phyloP scores from a whole-genome alignment of 2,797 vertebrate genomes.

The Taeniopygia guttata region DNA sequence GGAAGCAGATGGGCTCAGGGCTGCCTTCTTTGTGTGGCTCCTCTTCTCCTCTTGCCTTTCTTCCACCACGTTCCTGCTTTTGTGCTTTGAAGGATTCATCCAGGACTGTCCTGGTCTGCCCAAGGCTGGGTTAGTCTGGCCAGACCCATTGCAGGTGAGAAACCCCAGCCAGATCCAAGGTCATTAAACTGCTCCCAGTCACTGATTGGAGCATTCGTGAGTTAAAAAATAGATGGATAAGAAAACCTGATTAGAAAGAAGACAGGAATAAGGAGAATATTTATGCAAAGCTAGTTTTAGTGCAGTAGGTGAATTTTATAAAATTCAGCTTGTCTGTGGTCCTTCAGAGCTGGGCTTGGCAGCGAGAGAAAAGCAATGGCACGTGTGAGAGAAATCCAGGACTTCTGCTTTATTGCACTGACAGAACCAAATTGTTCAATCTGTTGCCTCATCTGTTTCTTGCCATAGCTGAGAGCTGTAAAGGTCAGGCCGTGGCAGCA shows the following conservation, averaged over 20 bases:
- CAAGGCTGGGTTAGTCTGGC: not conserved
- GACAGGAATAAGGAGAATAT: not conserved
- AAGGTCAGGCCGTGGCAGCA: constrained; percentile 58
- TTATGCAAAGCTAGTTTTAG: not conserved
- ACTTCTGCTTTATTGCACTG: constrained; percentile 72
- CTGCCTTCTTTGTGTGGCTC: not conserved
- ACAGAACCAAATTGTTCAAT: constrained; percentile 69
- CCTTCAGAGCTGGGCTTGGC: constrained; percentile 48
- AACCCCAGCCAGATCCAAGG: not conserved
- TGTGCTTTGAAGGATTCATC: fast-evolving
- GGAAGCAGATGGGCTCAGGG: not conserved
- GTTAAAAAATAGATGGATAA: not conserved
- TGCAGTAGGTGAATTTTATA: not conserved
- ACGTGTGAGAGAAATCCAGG: constrained; percentile 60
- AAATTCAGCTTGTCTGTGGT: not conserved
- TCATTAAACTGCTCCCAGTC: not conserved
- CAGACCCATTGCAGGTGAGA: not conserved
- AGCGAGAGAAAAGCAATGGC: constrained; percentile 40
- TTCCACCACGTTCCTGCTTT: not conserved
- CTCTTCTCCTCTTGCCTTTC: not conserved
- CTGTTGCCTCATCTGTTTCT: constrained; percentile 68
- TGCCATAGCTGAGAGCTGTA: constrained; percentile 57
- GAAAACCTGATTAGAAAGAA: not conserved
- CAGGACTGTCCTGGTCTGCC: not conserved
- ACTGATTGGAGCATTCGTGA: not conserved